These are phyloP conservation scores for Crax fasciolata DNA, from an alignment of 2,797 vertebrate genomes.

Conservation along the genomic window DNA sequence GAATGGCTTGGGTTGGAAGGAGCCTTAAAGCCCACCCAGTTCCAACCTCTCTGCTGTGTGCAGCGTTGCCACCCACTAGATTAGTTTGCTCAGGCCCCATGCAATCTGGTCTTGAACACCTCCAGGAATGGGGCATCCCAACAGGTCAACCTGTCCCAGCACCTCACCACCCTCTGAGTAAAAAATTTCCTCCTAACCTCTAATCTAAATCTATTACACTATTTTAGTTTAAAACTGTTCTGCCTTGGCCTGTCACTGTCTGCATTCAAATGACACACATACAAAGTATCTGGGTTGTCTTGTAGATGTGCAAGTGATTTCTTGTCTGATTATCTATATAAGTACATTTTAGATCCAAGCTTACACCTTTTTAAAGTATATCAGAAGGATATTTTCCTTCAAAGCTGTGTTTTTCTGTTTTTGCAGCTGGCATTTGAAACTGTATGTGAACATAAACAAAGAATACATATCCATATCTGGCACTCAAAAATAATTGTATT, in stretches of 20 bases:
- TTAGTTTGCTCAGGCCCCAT: background rate
- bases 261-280: background rate
- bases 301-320: background rate
- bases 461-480: background rate
- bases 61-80: background rate
- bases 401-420: background rate
- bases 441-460: background rate
- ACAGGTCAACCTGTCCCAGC: background rate
- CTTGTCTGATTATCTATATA: background rate
- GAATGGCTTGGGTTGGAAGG: background rate
- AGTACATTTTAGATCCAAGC: background rate
- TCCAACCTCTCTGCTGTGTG: background rate
- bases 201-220: too few relatives aligned
- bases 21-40: background rate
- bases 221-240: background rate
- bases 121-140: background rate
- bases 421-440: background rate
- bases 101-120: background rate
- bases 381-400: background rate
- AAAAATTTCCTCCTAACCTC: too few relatives aligned
- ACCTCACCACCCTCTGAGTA: too few relatives aligned
- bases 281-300: background rate
- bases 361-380: background rate
- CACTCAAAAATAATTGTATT: background rate
- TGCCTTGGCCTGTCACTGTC: background rate